Base-by-base conservation (phyloP, 2,113 vertebrate genomes). In the Glareola pratincola region DNA sequence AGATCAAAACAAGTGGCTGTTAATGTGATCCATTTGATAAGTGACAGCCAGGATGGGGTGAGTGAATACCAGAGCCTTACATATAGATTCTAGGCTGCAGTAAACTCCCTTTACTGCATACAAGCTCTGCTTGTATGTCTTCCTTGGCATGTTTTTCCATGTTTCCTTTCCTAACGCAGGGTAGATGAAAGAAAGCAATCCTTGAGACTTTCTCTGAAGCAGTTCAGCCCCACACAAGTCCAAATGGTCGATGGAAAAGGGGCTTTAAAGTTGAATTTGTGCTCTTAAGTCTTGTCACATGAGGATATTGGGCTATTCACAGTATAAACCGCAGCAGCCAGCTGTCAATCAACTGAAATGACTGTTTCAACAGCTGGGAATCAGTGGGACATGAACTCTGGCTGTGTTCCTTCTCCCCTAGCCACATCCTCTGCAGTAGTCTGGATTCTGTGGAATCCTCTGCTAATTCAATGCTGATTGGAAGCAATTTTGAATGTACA, bases 281-380 rank as follows among this genome's bases (percentile, higher is more conserved):
- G 57, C 83, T 91, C 36, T 22, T 54, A 48, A 88, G 88, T 71
- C 92, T 81, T 93, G 86, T 96, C 92, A 94, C 84, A 87, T 97
- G 91, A 94, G 89, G 91, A 45, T 91, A 60, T 72, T 1, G 34
- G 83, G 54, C 92, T 94, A 50, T 85, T 90, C 3, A 0, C 76
- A 81, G 91, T 71, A 77, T 51, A 68, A 89, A 89, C 57, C 92
- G 84, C 95, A 97, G 94, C 83, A 97, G 66, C 94, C 89, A 97
- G 89, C 73, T 96, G 95, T 94, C 96, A 95, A 0, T 97, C 95
- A 95, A 91, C 57, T 78, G 26, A 94, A 96, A 87, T 92, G 94
- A 97, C 92, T 97, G 89, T 84, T 97, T 94, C 94, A 95, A 91
- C 97, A 97, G 94, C 97, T 95, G 95, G 83, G 96, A 97, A 97